Conservation (phyloP, 2,797 vertebrate species). For the Eupleurogrammus muticus region DNA sequence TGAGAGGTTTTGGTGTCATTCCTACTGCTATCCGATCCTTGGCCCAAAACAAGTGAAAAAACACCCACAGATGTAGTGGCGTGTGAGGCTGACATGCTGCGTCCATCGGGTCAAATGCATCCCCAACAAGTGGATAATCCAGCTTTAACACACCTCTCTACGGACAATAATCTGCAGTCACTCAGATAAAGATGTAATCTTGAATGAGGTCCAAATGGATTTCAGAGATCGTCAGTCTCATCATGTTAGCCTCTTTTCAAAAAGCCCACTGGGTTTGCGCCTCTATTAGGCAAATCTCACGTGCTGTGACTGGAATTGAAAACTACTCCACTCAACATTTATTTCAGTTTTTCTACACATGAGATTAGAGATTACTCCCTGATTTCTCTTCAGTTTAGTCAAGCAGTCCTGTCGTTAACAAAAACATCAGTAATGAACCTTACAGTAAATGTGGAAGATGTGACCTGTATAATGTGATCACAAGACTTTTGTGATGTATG, state of each 20-base stretch:
- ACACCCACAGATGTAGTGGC: constrained; percentile 78
- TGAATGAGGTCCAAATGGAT: constrained; percentile 81
- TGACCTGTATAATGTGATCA: constrained; percentile 4
- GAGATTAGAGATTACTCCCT: constrained; percentile 35
- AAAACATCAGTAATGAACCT: constrained; percentile 34
- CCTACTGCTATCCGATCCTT: constrained; percentile 54
- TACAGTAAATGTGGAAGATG: constrained; percentile 26
- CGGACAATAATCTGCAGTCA: constrained; percentile 81
- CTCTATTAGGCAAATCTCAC: constrained; percentile 50
- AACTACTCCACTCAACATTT: constrained; percentile 35
- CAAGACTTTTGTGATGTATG: constrained; percentile 4
- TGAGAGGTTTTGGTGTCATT: constrained; percentile 79
- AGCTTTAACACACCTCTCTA: constrained; percentile 84
- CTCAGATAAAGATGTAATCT: constrained; percentile 81
- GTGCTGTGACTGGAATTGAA: constrained; percentile 59
- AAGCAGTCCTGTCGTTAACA: constrained; percentile 29
- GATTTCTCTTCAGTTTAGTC: constrained; percentile 39
- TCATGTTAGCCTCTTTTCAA: constrained; percentile 78
- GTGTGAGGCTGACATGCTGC: constrained; percentile 71
- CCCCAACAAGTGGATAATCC: constrained; percentile 84
- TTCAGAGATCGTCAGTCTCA: constrained; percentile 77
- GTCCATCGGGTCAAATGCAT: constrained; percentile 76
- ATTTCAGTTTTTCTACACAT: constrained; percentile 39
- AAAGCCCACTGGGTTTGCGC: constrained; percentile 53
- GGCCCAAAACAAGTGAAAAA: constrained; percentile 61